Percentiles rank a stretch among this genome's conserved stretches.
Conservation (phyloP, 35 echinoderm and acorn worm genomes). For the Patiria miniata region DNA sequence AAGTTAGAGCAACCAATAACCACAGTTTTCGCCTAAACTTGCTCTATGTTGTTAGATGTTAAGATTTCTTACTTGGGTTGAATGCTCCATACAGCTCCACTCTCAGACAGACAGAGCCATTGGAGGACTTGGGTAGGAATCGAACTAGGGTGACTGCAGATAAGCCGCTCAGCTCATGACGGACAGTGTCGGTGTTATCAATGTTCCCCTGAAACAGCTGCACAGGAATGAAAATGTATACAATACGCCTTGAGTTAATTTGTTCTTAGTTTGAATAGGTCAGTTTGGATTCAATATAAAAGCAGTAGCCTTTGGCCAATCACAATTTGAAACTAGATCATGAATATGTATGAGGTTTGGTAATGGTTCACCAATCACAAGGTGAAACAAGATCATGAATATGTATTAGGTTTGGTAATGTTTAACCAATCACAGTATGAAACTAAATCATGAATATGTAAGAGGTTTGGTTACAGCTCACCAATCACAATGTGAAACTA, state of each 20-base stretch:
- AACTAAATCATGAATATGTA: too few species aligned
- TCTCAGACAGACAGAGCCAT: constrained; percentile 56
- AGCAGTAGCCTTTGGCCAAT: too few species aligned
- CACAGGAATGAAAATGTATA: neutral
- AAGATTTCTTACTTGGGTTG: constrained; percentile 56
- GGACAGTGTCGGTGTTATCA: constrained; percentile 50
- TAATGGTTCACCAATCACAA: too few species aligned
- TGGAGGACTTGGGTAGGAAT: constrained; percentile 59
- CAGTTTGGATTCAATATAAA: too few species aligned
- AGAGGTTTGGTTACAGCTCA: too few species aligned
- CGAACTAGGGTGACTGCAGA: constrained; percentile 52
- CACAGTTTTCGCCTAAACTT: neutral
- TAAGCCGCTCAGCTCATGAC: constrained; percentile 38
- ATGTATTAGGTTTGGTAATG: too few species aligned
- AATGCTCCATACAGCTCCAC: constrained; percentile 74
- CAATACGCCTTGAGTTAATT: neutral
- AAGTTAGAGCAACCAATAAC: too few species aligned
- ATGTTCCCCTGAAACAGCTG: constrained; percentile 74
- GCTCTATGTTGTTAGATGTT: neutral
- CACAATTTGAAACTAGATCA: too few species aligned
- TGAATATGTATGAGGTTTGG: too few species aligned
- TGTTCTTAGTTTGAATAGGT: neutral
- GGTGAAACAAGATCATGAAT: too few species aligned
- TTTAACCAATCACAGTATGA: too few species aligned
- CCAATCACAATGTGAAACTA: too few species aligned